Base-by-base conservation (phyloP, 2,113 vertebrate species). In the Rallus limicola region DNA sequence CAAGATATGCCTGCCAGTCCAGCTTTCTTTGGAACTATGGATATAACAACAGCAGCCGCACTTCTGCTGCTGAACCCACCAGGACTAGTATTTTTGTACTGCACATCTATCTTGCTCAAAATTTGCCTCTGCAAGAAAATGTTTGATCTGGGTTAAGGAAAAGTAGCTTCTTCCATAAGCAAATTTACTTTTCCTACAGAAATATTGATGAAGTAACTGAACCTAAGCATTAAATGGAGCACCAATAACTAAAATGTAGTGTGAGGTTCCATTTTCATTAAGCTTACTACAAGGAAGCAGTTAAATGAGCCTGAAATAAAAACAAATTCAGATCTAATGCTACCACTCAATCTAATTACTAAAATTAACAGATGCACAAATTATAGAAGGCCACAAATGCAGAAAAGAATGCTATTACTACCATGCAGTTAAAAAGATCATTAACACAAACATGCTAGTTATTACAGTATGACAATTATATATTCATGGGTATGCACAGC, bases 271-370 rank as follows among this genome's bases (percentile, higher is more conserved):
- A 67, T 38, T 71, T 68, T 52, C 86, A 81, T 46, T 81, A 88
- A 74, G 31, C 56, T 91, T 71, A 85, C 82, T 58, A 65, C 13
- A 72, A 34, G 13, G 40, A 94, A 96, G 64, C 34, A 87, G 77
- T 46, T 92, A 86, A 95, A 87, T 36, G 53, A 89, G 26, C 29
- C 65, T 68, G 76, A 97, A 93, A 88, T 55, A 81, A 81, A 96
- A 88, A 21, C 44, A 85, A 82, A 93, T 59, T 77, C 28, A 76
- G 84, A 72, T n/a, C 60, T 70, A 68, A 81, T 4, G 31, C 56
- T 83, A 78, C 48, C 24, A 79, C 31, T 91, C 77, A 58, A 71
- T 33, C 59, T 92, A 81, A 94, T 89, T 64, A 89, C 74, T 89
- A 76, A 87, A 91, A 85, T 89, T 44, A 96, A 91, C 29, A 68